Evolutionary conservation across 1,140 invertebrate species (phyloP), one percentile per base, ranked within the genome.

Genomic region (Trachelipus rathkii): DNA sequence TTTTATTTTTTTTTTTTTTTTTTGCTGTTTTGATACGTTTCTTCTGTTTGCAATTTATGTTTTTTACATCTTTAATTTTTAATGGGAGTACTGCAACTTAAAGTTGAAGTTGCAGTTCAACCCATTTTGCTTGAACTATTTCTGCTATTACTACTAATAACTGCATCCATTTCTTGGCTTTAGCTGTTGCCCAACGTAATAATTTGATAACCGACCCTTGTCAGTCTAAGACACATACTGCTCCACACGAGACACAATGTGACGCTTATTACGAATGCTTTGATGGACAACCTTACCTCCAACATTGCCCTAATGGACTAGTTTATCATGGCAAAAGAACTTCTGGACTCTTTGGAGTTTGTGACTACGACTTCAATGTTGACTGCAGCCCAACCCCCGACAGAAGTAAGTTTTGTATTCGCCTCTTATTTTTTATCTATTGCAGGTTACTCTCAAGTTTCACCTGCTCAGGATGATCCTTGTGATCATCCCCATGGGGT

Each of bases 401-500:
- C 77, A 53, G 84, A 81, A 84, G 84, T 84, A 82, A 84, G 84
- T 82, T 21, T 19, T 23, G 33, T 44, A 2, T 15, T 50, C 10
- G 8, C 11, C 4, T 11, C 13, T 73, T n/a, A 11, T 67, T 72
- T 67, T 73, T 46, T 74, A 68, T 74, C 44, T 78, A 53, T 72
- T 74, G 67, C 75, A 77, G 79, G 79, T 50, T 44, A 15, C 83
- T 81, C 50, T 11, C 77, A 81, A 33, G 15, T 72, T 83, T 86
- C 82, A 84, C 87, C 73, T 86, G 80, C 82, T 10, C 85, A 91
- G 81, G 90, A 91, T 81, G 91, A 93, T 84, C 92, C 92, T 0
- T 94, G 92, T 84, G 89, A 92, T 84, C 88, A 87, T 4, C 93
- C 93, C 85, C 86, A 89, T 0, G 86, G 92, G 44, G 89, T 94